Conservation (phyloP, 2,113 vertebrate genomes). For the Calypte anna region DNA sequence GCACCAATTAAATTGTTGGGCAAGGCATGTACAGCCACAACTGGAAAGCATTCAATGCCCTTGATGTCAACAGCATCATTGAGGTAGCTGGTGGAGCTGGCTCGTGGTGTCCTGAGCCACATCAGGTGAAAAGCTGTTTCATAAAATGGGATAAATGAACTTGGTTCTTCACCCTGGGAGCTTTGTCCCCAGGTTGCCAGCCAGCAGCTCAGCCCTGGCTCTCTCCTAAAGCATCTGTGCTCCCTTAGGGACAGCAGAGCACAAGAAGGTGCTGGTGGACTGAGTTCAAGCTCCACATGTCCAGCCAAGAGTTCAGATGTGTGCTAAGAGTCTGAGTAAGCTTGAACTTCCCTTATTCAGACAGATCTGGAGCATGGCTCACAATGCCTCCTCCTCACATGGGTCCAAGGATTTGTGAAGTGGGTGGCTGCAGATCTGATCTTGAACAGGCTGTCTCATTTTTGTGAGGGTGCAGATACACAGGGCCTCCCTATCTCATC, state of each 20-base stretch:
- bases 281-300: neutral
- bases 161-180: neutral
- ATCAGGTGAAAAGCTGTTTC: neutral
- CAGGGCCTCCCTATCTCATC: neutral
- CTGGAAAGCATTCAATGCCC: neutral
- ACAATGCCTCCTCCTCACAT: neutral
- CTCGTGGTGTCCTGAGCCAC: neutral
- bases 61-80: fast-evolving
- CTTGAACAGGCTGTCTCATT: neutral
- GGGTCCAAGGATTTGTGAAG: neutral
- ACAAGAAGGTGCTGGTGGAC: neutral
- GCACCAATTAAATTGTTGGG: neutral
- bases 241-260: neutral
- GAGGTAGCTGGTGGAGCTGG: neutral
- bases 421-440: neutral
- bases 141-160: neutral
- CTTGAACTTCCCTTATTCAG: neutral
- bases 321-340: neutral
- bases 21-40: neutral
- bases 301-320: neutral
- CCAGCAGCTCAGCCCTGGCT: neutral
- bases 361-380: neutral
- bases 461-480: neutral
- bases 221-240: neutral
- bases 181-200: neutral